A percentile compares a stretch with the other conserved stretches of the same genome.
Evolutionary conservation across 1,140 invertebrate genomes (phyloP).

Genomic region (Eupeodes corollae): DNA sequence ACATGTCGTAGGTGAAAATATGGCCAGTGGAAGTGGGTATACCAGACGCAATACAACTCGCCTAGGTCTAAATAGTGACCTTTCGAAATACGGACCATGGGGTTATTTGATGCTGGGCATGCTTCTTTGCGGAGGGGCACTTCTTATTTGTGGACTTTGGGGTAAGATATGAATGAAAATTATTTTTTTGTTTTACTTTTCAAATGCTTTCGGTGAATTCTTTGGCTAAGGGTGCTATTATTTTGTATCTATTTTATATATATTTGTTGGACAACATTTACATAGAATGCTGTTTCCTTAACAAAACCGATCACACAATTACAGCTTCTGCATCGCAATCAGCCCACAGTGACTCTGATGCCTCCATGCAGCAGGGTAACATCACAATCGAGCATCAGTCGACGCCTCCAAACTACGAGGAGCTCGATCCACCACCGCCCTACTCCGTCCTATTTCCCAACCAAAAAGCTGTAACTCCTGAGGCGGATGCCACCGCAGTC

Average conservation of each 20-base stretch:
- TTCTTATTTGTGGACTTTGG: conserved; percentile 53
- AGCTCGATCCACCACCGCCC: conserved; percentile 34
- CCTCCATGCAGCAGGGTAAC: conserved; percentile 22
- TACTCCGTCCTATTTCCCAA: conserved; percentile 36
- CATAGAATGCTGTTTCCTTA: background rate
- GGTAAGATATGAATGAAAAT: conserved; percentile 32
- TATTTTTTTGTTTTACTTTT: conserved; percentile 11
- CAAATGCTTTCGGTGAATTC: background rate
- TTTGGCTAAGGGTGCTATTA: background rate
- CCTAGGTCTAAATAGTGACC: conserved; percentile 31
- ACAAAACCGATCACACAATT: conserved; percentile 12
- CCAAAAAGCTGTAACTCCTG: conserved; percentile 19
- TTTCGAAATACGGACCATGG: conserved; percentile 52
- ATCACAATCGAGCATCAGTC: conserved; percentile 13
- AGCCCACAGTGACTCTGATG: conserved; percentile 32
- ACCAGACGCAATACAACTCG: conserved; percentile 28
- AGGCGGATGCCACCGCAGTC: too few relatives aligned
- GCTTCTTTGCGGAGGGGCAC: conserved; percentile 48
- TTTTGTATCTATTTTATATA: conserved; percentile 4
- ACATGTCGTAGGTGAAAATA: background rate
- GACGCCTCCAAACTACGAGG: conserved; percentile 33
- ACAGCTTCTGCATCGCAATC: conserved; percentile 34
- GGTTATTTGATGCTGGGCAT: conserved; percentile 52
- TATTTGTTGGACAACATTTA: background rate
- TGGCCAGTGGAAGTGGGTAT: conserved; percentile 18